Percentiles rank a stretch among this genome's conserved stretches.
Evolutionary conservation across 2,888 invertebrate genomes (phyloP).

Genomic region (Ellobium chinense): DNA sequence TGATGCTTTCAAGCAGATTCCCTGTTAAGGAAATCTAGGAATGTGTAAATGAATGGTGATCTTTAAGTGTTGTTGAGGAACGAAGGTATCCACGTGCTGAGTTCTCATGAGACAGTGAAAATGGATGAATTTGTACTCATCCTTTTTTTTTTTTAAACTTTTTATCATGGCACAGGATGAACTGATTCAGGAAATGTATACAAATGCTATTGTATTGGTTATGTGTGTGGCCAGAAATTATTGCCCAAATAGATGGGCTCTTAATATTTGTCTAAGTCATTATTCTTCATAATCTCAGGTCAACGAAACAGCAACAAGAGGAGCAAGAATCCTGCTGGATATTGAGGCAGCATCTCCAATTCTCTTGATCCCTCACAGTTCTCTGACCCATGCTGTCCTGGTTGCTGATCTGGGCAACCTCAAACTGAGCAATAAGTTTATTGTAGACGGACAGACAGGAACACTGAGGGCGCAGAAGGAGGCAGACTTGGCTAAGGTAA

Average conservation of each 20-base stretch:
- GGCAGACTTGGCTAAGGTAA: slow-evolving; percentile 23
- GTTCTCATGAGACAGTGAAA: too few species aligned
- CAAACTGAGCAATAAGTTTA: slow-evolving; percentile 88
- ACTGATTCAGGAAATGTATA: too few species aligned
- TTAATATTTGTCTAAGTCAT: not conserved
- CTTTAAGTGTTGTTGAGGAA: too few species aligned
- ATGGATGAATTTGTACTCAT: too few species aligned
- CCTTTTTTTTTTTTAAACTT: too few species aligned
- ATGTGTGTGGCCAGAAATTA: too few species aligned
- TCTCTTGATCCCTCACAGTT: slow-evolving; percentile 91
- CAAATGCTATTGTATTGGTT: too few species aligned
- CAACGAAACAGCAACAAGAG: slow-evolving; percentile 71
- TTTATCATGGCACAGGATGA: too few species aligned
- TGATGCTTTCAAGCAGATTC: too few species aligned
- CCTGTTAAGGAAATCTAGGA: too few species aligned
- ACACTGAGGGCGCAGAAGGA: slow-evolving; percentile 57
- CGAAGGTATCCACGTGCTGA: too few species aligned
- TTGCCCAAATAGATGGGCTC: not conserved
- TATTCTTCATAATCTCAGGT: slow-evolving; percentile 65
- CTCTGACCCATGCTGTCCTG: slow-evolving; percentile 87
- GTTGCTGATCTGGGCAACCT: slow-evolving; percentile 90
- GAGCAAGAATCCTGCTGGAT: slow-evolving; percentile 82
- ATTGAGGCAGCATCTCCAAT: slow-evolving; percentile 89
- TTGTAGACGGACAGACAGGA: slow-evolving; percentile 76
- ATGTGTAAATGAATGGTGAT: too few species aligned